Evolutionary conservation across 2,888 invertebrate genomes (phyloP), one percentile per base, ranked within the genome.

Genomic region (Amblyjoppa proteus): DNA sequence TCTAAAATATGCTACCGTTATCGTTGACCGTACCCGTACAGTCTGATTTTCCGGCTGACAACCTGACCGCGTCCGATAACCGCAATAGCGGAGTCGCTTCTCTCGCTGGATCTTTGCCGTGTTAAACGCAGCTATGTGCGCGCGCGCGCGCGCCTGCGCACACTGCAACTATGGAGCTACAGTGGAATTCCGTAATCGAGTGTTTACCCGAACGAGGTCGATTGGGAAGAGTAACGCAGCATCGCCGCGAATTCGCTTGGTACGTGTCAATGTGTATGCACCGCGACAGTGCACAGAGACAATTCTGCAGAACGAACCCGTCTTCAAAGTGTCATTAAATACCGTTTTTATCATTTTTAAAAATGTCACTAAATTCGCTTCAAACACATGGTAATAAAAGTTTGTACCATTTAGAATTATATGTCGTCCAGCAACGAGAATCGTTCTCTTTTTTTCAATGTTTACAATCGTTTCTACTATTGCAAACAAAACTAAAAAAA

Each of bases 1-100:
- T 93, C 93, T 91, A 84, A 91, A 92, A 92, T 91, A 92, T 92
- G 89, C 87, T 87, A 84, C 86, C 84, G 88, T 92, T 93, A 93
- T 93, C 93, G 90, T 82, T 83, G 69, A 53, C 70, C 77, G 83
- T 87, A 89, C 89, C 45, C 16, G 89, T 89, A 90, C 90, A 91
- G 88, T 89, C 89, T 89, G 92, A 93, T 93, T 92, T 92, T 90
- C 90, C 90, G 88, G 84, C 88, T 90, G 91, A 91, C 92, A 91
- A 91, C 85, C 89, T 88, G 83, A 88, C 88, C 88, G 88, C 86
- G 84, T 87, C 85, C 87, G 91, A 91, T 91, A 90, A 90, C 87
- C 88, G 85, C 83, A 70, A 77, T 81, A 71, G 66, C 45, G 75
- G 77, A 68, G 45, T 61, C 38, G 56, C 56, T 41, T 58, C 53